phyloP scores from a whole-genome alignment of 92 coral and sea anemone species.

The Siderastrea radians region DNA sequence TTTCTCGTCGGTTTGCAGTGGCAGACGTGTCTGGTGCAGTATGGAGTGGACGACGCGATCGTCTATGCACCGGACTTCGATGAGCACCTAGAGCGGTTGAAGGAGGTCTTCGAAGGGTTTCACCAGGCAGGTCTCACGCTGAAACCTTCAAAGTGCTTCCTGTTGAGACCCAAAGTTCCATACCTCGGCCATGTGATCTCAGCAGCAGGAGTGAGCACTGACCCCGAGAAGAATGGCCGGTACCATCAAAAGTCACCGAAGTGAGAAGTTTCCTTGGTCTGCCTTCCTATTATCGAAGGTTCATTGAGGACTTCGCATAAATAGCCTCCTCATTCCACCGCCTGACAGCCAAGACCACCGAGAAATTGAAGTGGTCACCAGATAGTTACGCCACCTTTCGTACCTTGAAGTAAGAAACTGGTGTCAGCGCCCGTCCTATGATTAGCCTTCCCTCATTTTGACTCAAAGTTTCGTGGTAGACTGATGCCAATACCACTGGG shows the following conservation, averaged over 20 bases:
- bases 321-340: constrained; percentile 30
- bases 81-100: constrained; percentile 34
- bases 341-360: constrained; percentile 19
- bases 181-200: constrained; percentile 51
- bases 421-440: constrained; percentile 24
- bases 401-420: constrained; percentile 20
- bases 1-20: constrained; percentile 44
- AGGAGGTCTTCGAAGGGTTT: constrained; percentile 38
- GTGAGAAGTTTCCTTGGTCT: constrained; percentile 21
- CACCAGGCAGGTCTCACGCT: constrained; percentile 52
- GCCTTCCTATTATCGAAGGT: constrained; percentile 31
- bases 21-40: constrained; percentile 56
- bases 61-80: constrained; percentile 32
- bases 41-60: constrained; percentile 52
- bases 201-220: constrained; percentile 32
- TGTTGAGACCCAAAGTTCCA: constrained; percentile 14
- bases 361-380: constrained; percentile 16
- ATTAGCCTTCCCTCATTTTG: constrained; percentile 3
- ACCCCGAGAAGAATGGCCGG: constrained; percentile 29
- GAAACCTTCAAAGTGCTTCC: constrained; percentile 56
- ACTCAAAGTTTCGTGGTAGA: constrained; percentile 30
- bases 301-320: constrained; percentile 26
- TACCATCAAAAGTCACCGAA: constrained; percentile 1
- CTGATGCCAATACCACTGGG: constrained; percentile 38
- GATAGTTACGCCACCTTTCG: constrained; percentile 14